Percentiles rank a stretch among this genome's conserved stretches.
phyloP scores from a whole-genome alignment of 2,888 invertebrate genomes.

The Acleris cristana region DNA sequence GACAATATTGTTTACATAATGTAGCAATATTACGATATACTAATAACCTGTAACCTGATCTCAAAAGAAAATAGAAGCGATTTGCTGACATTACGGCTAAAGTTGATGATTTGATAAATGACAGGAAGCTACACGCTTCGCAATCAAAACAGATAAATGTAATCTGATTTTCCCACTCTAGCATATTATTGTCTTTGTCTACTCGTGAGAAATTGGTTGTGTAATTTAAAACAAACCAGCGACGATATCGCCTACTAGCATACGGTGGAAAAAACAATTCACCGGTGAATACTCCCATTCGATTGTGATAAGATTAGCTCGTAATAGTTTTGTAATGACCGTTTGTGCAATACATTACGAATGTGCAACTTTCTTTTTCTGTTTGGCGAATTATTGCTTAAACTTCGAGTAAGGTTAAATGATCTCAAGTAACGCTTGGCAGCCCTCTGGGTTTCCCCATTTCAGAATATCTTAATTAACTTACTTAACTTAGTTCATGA shows the following conservation, averaged over 20 bases:
- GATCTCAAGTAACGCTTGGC: not conserved
- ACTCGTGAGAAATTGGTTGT: constrained; percentile 50
- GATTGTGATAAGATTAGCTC: constrained; percentile 13
- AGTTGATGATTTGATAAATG: not conserved
- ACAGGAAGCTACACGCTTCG: not conserved
- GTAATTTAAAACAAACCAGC: constrained; percentile 51
- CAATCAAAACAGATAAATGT: constrained; percentile 1
- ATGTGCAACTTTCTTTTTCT: constrained; percentile 21
- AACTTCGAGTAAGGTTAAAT: not conserved
- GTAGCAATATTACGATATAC: too few species aligned
- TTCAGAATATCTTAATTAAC: not conserved
- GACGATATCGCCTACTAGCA: constrained; percentile 44
- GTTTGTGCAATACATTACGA: constrained; percentile 22
- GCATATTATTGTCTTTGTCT: constrained; percentile 44
- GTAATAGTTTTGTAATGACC: constrained; percentile 17
- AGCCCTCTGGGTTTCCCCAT: not conserved
- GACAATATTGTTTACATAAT: too few species aligned
- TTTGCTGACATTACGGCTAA: too few species aligned
- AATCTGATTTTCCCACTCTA: constrained; percentile 5
- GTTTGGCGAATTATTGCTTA: not conserved
- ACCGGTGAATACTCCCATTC: constrained; percentile 1
- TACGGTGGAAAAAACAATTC: constrained; percentile 31
- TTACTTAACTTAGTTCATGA: not conserved
- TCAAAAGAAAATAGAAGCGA: too few species aligned
- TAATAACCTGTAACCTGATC: too few species aligned